Percentiles rank a stretch among this genome's conserved stretches.
Conservation (phyloP, 2,888 invertebrate genomes). For the Brachycybe producta region DNA sequence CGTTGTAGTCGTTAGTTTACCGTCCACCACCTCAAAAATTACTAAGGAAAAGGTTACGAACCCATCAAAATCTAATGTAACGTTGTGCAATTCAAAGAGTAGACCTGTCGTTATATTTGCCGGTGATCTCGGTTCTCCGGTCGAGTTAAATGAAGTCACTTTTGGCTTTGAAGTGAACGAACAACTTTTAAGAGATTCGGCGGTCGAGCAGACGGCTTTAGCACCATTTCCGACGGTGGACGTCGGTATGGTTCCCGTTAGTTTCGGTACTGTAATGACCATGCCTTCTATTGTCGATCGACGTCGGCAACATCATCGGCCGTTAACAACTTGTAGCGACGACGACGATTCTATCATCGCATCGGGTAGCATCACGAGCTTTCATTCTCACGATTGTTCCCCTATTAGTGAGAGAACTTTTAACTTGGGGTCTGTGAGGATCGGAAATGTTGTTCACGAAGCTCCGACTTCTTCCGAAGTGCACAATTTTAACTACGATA, state of each 20-base stretch:
- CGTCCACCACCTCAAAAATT: no score
- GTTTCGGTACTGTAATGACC: background rate
- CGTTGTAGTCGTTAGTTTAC: no score
- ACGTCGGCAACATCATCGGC: background rate
- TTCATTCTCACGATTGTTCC: no score
- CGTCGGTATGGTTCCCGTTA: background rate
- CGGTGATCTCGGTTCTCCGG: slow-evolving; percentile 16
- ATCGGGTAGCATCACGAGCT: no score
- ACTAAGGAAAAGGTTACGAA: background rate
- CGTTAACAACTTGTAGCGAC: no score
- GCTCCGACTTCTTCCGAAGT: background rate
- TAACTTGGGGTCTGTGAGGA: no score
- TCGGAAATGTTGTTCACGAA: no score
- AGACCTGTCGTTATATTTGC: slow-evolving; percentile 32
- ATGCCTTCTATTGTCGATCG: background rate
- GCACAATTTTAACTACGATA: slow-evolving; percentile 2
- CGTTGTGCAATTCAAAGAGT: background rate
- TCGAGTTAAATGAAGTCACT: slow-evolving; percentile 44
- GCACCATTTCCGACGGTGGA: background rate
- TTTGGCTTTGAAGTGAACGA: slow-evolving; percentile 70
- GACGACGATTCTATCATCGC: no score
- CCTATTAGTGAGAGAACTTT: no score
- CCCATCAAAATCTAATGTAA: background rate
- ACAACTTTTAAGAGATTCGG: slow-evolving; percentile 44
- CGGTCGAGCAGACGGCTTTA: slow-evolving; percentile 26